Conservation (phyloP, 1,140 invertebrate species). For the Hypsibius dujardini region DNA sequence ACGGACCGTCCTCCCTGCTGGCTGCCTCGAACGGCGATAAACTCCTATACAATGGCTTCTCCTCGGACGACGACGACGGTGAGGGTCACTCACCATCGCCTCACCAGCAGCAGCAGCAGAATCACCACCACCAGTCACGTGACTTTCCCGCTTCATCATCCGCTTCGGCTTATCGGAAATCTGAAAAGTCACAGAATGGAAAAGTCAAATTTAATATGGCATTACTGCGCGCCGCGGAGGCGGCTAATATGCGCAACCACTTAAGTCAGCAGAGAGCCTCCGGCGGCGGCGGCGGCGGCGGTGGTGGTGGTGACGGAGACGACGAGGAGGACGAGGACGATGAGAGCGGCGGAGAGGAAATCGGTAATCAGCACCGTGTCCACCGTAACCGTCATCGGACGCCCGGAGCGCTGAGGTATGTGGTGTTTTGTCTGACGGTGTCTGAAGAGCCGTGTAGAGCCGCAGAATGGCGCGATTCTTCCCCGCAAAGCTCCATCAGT, state of each 20-base stretch:
- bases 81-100: background rate
- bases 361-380: too few species aligned
- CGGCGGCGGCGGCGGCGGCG: too few species aligned
- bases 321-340: too few species aligned
- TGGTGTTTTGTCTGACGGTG: too few species aligned
- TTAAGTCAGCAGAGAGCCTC: too few species aligned
- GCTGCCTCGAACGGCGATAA: background rate
- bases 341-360: too few species aligned
- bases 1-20: conserved; percentile 8
- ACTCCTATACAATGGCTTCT: background rate
- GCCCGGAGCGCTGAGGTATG: too few species aligned
- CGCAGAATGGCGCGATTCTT: too few species aligned
- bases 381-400: too few species aligned
- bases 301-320: too few species aligned
- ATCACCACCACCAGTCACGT: background rate
- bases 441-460: too few species aligned
- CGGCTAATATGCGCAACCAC: conserved; percentile 43
- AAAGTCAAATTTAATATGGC: background rate
- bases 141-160: too few species aligned
- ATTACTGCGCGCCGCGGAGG: conserved; percentile 32
- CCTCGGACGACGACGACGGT: conserved; percentile 18
- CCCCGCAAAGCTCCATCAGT: background rate
- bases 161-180: background rate
- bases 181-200: background rate
- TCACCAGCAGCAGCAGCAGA: background rate